Conservation (phyloP, 2,888 invertebrate species). For the Catotricha subobsoleta region DNA sequence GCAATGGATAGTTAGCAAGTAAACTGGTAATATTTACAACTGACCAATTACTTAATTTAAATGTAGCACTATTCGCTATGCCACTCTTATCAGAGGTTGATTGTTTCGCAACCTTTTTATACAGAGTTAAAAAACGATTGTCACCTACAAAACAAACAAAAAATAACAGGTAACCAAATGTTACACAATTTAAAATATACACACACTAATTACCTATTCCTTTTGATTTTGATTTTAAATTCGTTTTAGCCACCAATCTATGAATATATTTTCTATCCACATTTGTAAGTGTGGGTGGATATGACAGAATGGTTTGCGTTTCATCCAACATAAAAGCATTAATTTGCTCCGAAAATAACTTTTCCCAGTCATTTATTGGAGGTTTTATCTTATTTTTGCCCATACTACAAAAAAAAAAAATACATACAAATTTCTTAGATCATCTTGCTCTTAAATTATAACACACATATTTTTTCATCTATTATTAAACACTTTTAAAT, state of each 20-base stretch:
- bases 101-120: constrained; percentile 30
- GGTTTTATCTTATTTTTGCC: no score
- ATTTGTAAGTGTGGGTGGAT: not conserved
- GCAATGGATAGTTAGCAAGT: not conserved
- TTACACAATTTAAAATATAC: not conserved
- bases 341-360: no score
- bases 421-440: no score
- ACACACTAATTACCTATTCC: constrained; percentile 45
- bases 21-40: not conserved
- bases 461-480: no score
- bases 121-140: constrained; percentile 48
- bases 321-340: not conserved
- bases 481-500: no score
- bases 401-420: no score
- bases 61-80: not conserved
- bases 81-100: not conserved
- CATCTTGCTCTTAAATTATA: no score
- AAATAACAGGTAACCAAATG: not conserved
- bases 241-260: not conserved
- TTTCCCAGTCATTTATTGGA: no score
- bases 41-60: not conserved
- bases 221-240: constrained; percentile 57
- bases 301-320: not conserved
- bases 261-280: not conserved
- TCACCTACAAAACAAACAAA: constrained; percentile 37